Conservation (phyloP, 2,888 invertebrate genomes). For the Drosophila monieri region DNA sequence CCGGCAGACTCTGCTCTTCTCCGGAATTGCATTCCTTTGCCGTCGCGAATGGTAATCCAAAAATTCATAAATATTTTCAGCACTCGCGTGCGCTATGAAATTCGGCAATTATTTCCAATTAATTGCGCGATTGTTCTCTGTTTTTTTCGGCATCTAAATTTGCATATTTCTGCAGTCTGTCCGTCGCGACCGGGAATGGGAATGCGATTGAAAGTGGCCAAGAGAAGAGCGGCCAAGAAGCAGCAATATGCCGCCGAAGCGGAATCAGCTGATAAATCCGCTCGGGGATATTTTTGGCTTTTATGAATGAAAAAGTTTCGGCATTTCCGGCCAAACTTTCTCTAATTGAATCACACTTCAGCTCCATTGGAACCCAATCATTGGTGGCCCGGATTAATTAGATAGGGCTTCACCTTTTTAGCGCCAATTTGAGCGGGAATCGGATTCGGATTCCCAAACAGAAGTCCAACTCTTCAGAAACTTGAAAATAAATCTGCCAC, state of each 20-base stretch:
- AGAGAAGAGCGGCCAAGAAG: conserved; percentile 11
- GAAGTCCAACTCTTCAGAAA: conserved; percentile 8
- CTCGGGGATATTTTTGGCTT: conserved; percentile 28
- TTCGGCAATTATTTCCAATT: conserved; percentile 37
- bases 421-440: conserved; percentile 35
- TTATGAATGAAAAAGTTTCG: conserved; percentile 24
- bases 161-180: conserved; percentile 31
- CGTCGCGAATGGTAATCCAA: conserved; percentile 28
- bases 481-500: conserved; percentile 35
- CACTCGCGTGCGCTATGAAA: conserved; percentile 4
- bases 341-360: conserved; percentile 22
- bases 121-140: conserved; percentile 25
- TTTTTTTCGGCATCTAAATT: conserved; percentile 34
- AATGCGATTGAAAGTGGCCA: conserved; percentile 22
- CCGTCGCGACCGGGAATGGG: conserved; percentile 19
- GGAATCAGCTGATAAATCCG: conserved; percentile 47
- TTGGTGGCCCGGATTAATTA: conserved; percentile 41
- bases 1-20: neutral
- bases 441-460: neutral
- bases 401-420: conserved; percentile 28
- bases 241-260: neutral
- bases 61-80: conserved; percentile 34
- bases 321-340: conserved; percentile 12
- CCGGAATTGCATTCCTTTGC: conserved; percentile 10
- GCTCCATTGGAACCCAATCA: conserved; percentile 10